Conservation (phyloP, 2,797 vertebrate species). For the Acanthurus leucopareius region DNA sequence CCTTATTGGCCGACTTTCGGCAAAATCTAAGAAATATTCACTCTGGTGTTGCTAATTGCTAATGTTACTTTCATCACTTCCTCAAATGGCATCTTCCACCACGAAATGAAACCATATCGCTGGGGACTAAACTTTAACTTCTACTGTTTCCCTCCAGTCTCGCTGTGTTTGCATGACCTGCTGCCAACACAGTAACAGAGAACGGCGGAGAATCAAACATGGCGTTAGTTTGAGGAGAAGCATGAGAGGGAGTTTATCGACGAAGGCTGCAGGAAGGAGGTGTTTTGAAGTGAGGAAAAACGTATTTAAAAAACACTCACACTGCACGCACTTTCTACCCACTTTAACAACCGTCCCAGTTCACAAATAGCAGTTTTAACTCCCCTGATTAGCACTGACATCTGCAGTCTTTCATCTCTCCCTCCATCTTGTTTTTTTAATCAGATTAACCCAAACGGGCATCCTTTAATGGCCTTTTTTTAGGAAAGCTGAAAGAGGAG, state of each 20-base stretch:
- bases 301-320: slow-evolving; percentile 62
- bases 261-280: slow-evolving; percentile 71
- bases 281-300: slow-evolving; percentile 79
- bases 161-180: slow-evolving; percentile 62
- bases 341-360: slow-evolving; percentile 85
- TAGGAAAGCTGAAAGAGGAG: slow-evolving; percentile 89
- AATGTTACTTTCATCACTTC: slow-evolving; percentile 61
- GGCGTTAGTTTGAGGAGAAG: slow-evolving; percentile 65
- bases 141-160: slow-evolving; percentile 50
- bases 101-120: slow-evolving; percentile 49
- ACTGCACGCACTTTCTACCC: slow-evolving; percentile 76
- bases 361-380: slow-evolving; percentile 83
- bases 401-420: slow-evolving; percentile 91
- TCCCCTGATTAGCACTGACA: slow-evolving; percentile 88
- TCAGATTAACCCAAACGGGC: slow-evolving; percentile 92
- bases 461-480: slow-evolving; percentile 91
- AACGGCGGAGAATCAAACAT: slow-evolving; percentile 70
- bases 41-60: slow-evolving; percentile 58
- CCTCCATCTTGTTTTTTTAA: slow-evolving; percentile 86
- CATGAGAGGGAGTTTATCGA: slow-evolving; percentile 76
- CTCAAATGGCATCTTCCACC: slow-evolving; percentile 56
- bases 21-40: slow-evolving; percentile 25
- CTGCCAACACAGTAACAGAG: slow-evolving; percentile 61
- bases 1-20: slow-evolving; percentile 30
- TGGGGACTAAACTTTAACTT: slow-evolving; percentile 65